A percentile compares a stretch with the other conserved stretches of the same genome.
These are phyloP conservation scores for Oncorhynchus nerka DNA, from an alignment of 2,113 vertebrate species.

Conservation along the genomic window DNA sequence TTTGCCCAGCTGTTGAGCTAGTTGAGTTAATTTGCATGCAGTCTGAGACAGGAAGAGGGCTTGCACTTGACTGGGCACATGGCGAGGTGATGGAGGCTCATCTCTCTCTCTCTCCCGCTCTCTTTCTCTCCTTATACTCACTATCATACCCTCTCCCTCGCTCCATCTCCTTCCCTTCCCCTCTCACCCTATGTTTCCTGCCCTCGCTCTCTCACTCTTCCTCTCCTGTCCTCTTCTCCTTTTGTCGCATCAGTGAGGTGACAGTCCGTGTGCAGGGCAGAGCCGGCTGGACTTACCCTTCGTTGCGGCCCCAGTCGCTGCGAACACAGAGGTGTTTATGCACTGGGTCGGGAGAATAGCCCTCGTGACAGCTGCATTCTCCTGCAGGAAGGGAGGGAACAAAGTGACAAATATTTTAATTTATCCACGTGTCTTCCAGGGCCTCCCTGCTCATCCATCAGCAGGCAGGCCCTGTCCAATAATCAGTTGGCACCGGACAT, in stretches of 20 bases:
- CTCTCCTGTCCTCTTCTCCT: not conserved
- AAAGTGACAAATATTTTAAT: conserved; percentile 45
- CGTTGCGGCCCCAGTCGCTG: conserved; percentile 95
- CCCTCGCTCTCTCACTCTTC: not conserved
- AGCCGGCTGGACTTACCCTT: conserved; percentile 81
- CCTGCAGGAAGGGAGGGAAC: conserved; percentile 69
- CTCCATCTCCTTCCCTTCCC: not conserved
- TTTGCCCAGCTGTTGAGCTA: conserved; percentile 28
- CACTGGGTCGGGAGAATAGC: conserved; percentile 87
- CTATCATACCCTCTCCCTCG: not conserved
- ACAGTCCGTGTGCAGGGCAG: conserved; percentile 7
- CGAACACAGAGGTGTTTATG: conserved; percentile 92
- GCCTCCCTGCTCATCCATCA: conserved; percentile 37
- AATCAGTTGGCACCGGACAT: conserved; percentile 25
- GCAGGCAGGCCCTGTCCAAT: conserved; percentile 16
- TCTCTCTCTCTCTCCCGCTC: not conserved
- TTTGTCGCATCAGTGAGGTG: not conserved
- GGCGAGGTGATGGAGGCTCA: conserved; percentile 20
- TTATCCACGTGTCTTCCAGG: conserved; percentile 24
- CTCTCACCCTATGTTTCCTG: not conserved
- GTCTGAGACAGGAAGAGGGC: conserved; percentile 30
- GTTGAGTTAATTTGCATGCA: conserved; percentile 45
- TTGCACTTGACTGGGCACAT: conserved; percentile 24
- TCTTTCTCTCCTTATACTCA: not conserved
- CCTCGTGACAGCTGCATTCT: conserved; percentile 96